phyloP scores from a whole-genome alignment of 2,888 invertebrate genomes.

The Sussaba pulchella region DNA sequence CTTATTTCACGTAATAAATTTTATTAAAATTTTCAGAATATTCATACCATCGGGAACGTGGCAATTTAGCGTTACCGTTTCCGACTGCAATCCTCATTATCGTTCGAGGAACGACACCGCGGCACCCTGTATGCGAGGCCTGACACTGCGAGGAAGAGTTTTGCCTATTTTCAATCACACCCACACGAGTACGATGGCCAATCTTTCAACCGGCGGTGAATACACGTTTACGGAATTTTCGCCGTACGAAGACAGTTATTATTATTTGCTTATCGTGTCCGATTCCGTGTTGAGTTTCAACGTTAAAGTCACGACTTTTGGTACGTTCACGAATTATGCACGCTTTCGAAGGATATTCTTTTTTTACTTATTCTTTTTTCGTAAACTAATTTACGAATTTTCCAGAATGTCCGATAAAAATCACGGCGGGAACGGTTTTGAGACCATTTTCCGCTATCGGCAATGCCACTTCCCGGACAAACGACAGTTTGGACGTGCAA shows the following conservation, averaged over 20 bases:
- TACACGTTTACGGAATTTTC: slow-evolving; percentile 82
- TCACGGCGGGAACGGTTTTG: slow-evolving; percentile 74
- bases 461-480: slow-evolving; percentile 60
- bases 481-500: slow-evolving; percentile 62
- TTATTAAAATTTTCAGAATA: slow-evolving; percentile 78
- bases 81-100: slow-evolving; percentile 82
- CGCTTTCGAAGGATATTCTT: no score
- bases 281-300: slow-evolving; percentile 83
- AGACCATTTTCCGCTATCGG: slow-evolving; percentile 67
- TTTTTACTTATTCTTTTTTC: no score
- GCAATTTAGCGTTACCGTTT: slow-evolving; percentile 83
- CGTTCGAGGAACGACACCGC: slow-evolving; percentile 70
- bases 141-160: slow-evolving; percentile 81
- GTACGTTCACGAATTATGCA: slow-evolving; percentile 71
- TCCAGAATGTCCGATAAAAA: slow-evolving; percentile 79
- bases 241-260: slow-evolving; percentile 84
- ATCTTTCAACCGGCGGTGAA: slow-evolving; percentile 77
- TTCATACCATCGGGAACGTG: slow-evolving; percentile 84
- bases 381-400: slow-evolving; percentile 36
- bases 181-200: slow-evolving; percentile 71
- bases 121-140: slow-evolving; percentile 81
- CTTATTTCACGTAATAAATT: no score
- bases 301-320: slow-evolving; percentile 80
- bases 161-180: slow-evolving; percentile 82
- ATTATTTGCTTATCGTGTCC: slow-evolving; percentile 84